Evolutionary conservation across 2,888 invertebrate species (phyloP), one percentile per base, ranked within the genome.

Genomic region (Phyllotreta striolata): DNA sequence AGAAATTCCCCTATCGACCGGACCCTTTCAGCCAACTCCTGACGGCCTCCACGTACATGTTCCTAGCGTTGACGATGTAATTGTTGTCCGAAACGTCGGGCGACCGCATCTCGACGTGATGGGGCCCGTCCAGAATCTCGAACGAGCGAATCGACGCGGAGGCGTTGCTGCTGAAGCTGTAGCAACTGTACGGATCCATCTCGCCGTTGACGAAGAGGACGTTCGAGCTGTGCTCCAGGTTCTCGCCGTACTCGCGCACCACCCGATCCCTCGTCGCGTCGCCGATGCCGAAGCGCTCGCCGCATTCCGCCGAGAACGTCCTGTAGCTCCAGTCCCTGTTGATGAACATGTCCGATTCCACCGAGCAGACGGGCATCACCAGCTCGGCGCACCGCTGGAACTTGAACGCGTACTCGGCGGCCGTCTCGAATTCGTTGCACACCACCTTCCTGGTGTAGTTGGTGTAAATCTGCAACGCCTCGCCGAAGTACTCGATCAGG

Each of bases 371-470:
- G 0, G 98, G 98, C 94, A 97, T 95, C 64, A 96, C 90, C 91
- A 98, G 95, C 82, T 99, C 98, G 34, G 95, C 95, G 77, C 98
- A 98, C 0, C 91, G 87, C 90, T 95, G 95, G 78, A 90, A 93
- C 67, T 88, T 84, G 96, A 96, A 97, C 0, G 90, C 92, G 6
- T 78, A 73, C 8, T 88, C 88, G 6, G 24, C 24, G 12, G 86
- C 83, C 37, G 86, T 83, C 8, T 71, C 70, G 63, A 86, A 86
- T 74, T 91, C 83, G 9, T 93, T 83, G 76, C 96, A 96, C 59
- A 84, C 83, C 0, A 83, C 81, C 54, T 84, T 81, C 10, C 93
- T 92, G 0, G 93, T 91, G 78, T 89, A 93, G 80, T 98, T 97
- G 43, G 91, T 88, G 77, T 90, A 96, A 5, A 93, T 84, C 63